A percentile compares a stretch with the other conserved stretches of the same genome.
Evolutionary conservation across 2,888 invertebrate genomes (phyloP).

Genomic region (Achlya flavicornis): DNA sequence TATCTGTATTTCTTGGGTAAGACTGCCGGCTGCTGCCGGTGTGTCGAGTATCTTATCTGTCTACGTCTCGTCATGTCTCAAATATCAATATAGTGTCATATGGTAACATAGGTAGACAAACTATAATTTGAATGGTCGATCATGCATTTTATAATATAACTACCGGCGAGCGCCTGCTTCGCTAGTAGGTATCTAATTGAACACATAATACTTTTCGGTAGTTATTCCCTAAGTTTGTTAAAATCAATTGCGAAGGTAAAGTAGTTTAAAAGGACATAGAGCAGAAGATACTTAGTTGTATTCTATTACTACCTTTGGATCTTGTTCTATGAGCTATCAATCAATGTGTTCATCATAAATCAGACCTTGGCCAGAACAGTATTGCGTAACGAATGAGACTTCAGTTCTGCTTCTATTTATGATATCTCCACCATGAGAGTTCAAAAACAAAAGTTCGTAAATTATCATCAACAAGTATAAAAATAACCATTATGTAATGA

Average conservation of each 20-base stretch:
- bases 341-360: not conserved
- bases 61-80: not conserved
- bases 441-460: constrained; percentile 32
- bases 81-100: not conserved
- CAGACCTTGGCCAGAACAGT: not conserved
- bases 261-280: no score
- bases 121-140: not conserved
- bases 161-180: no score
- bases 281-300: no score
- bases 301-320: no score
- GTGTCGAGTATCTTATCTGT: not conserved
- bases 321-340: no score
- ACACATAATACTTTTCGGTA: no score
- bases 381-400: not conserved
- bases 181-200: no score
- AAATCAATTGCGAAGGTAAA: no score
- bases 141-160: no score
- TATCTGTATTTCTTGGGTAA: not conserved
- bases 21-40: not conserved
- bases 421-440: constrained; percentile 55
- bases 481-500: not conserved
- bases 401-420: not conserved
- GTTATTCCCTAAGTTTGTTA: no score
- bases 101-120: not conserved
- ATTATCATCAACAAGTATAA: constrained; percentile 1